These are phyloP conservation scores for Schizopygopsis malacanthus DNA, from an alignment of 2,797 vertebrate genomes.

Conservation along the genomic window DNA sequence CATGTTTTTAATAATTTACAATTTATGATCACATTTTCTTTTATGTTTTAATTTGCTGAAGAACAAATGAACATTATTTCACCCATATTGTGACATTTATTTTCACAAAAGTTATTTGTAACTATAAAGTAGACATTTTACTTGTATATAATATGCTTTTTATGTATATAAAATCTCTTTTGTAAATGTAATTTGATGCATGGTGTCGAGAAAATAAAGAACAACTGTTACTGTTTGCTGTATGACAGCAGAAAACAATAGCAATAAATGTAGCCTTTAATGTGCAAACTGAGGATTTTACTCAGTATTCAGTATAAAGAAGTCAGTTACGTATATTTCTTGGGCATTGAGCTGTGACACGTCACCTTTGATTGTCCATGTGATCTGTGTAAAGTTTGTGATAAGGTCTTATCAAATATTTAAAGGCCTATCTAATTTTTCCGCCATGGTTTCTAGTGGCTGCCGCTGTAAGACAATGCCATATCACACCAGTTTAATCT, in stretches of 20 bases:
- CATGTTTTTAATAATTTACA: neutral
- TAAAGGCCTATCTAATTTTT: constrained; percentile 28
- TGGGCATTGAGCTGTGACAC: neutral
- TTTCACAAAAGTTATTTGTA: neutral
- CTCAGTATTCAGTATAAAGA: neutral
- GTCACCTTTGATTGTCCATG: neutral
- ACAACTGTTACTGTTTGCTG: neutral
- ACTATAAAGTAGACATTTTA: neutral
- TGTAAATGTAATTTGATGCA: too few relatives aligned
- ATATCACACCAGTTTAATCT: neutral
- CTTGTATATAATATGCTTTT: neutral
- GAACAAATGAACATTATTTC: neutral
- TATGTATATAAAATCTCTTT: neutral
- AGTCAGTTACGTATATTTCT: neutral
- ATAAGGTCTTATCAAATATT: constrained; percentile 48
- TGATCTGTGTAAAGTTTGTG: neutral
- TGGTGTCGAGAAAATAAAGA: neutral
- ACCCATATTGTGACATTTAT: neutral
- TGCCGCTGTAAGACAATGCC: constrained; percentile 30
- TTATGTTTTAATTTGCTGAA: neutral
- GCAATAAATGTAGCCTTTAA: neutral
- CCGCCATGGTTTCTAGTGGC: neutral
- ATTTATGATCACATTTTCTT: neutral
- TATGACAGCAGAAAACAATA: neutral
- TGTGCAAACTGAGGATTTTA: neutral